phyloP scores from a whole-genome alignment of 2,797 vertebrate genomes.

The Rhyacichthys aspro region DNA sequence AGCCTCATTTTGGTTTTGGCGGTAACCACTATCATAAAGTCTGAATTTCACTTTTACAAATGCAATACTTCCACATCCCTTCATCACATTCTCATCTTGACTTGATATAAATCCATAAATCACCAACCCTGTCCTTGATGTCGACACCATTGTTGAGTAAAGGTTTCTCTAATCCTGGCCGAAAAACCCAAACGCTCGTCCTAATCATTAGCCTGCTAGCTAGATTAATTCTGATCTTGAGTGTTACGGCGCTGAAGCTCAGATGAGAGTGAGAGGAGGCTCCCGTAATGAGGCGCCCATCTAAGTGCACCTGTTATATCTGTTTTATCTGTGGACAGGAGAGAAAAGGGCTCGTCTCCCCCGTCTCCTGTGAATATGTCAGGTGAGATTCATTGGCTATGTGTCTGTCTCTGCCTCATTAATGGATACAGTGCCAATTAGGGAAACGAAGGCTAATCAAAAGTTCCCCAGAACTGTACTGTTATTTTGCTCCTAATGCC shows the following conservation, averaged over 20 bases:
- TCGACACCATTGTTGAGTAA: conserved; percentile 19
- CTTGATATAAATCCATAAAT: conserved; percentile 39
- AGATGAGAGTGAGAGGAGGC: conserved; percentile 51
- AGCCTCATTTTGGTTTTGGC: neutral
- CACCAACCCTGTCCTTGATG: conserved; percentile 38
- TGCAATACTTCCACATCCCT: conserved; percentile 4
- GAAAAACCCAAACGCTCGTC: conserved; percentile 49
- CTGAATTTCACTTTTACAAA: conserved; percentile 12
- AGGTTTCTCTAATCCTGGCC: conserved; percentile 45
- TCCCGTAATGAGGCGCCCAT: conserved; percentile 61
- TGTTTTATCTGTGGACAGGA: conserved; percentile 40
- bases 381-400: conserved; percentile 44
- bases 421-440: conserved; percentile 63
- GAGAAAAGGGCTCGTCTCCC: conserved; percentile 17
- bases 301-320: conserved; percentile 62
- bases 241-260: conserved; percentile 50
- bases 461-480: conserved; percentile 25
- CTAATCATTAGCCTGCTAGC: conserved; percentile 52
- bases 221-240: conserved; percentile 55
- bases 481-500: conserved; percentile 6
- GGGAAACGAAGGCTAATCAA: conserved; percentile 45
- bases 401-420: conserved; percentile 55
- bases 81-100: conserved; percentile 26
- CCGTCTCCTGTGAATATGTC: conserved; percentile 41
- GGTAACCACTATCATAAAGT: neutral